Base-by-base conservation (phyloP, 2,113 vertebrate genomes). In the Tiliqua scincoides region DNA sequence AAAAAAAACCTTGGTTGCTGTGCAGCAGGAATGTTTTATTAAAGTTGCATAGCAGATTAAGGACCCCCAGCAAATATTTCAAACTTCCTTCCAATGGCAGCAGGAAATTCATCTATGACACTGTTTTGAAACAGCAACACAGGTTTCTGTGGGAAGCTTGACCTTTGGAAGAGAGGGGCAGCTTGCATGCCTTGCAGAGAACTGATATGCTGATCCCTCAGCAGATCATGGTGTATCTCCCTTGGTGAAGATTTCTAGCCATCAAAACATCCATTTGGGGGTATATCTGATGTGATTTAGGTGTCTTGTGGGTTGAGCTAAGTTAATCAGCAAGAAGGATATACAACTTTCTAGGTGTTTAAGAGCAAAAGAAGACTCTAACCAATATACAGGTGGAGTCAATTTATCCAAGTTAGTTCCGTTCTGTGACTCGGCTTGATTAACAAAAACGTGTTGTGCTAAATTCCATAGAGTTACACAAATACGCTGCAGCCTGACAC, bases 1-100 rank as follows among this genome's bases (percentile, higher is more conserved):
- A 65, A 86, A 90, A 6, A 81, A 25, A 6, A 5, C 72, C 85
- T 68, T 57, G 27, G 18, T 27, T 79, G 90, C 79, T 48, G 90
- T 91, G 76, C 35, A 91, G 78, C 11, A 15, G 25, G 43, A 88
- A 89, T 57, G 21, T 88, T 73, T 87, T 91, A 88, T 93, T 92
- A 87, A 95, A 91, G 40, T 91, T 95, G 65, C 48, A 94, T 15
- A 84, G 73, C 87, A 70, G 43, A 20, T 87, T 87, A 84, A 91
- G 91, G 95, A 92, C 54, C n/a, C 40, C 67, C 70, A 88, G 48
- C 93, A 93, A 93, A 94, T 93, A 96, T 93, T 95, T 95, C 94
- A 95, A 94, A 85, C 75, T 48, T 92, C 48, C 84, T 93, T 89
- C 90, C 91, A 74, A 40, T 5, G 57, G 65, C 84, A 89, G 82